Base-by-base conservation (phyloP, 2,888 invertebrate genomes). In the Acanthosoma haemorrhoidale region DNA sequence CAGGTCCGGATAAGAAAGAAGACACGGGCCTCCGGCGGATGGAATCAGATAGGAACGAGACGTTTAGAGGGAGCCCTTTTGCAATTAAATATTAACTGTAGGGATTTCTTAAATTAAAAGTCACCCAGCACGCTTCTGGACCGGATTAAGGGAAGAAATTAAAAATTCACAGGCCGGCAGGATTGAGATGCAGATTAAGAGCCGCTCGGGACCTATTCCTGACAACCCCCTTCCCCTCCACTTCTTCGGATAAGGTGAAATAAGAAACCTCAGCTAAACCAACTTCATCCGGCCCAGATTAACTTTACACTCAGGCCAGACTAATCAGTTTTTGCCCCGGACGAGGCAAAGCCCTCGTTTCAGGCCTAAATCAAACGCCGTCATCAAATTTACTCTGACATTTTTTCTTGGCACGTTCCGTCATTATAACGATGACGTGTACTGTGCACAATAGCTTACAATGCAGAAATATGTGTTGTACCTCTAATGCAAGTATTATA, bases 71-170 rank as follows among this genome's bases (percentile, higher is more conserved):
- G n/a, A n/a, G 51, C 8, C 6, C n/a, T 25, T 6, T 38, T 38
- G 61, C 32, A 38, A 61, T 61, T 61, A 61, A 61, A 61, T 38
- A 61, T 61, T 61, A 61, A 61, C 61, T 21, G 61, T 21, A 38
- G 25, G 38, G 61, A 38, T 34, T 38, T 32, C 34, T 34, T 61
- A 61, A 61, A 61, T 61, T 61, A 61, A 61, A 61, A 61, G 61
- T 61, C 38, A 9, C 16, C 13, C 34, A 25, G 21, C 4, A 18
- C 16, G n/a, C 13, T 34, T 38, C 61, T 41, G 21, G 21, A 21
- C 36, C 34, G 38, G 61, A 61, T 61, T 61, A 61, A 34, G 38
- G 9, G 16, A 61, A 61, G 61, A 38, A 51, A 61, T 61, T 61
- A 61, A 61, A 61, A 61, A 61, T 61, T 61, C 61, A 61, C 18